Percentiles rank a stretch among this genome's conserved stretches.
Conservation (phyloP, 2,888 invertebrate genomes). For the Hypomecis punctinalis region DNA sequence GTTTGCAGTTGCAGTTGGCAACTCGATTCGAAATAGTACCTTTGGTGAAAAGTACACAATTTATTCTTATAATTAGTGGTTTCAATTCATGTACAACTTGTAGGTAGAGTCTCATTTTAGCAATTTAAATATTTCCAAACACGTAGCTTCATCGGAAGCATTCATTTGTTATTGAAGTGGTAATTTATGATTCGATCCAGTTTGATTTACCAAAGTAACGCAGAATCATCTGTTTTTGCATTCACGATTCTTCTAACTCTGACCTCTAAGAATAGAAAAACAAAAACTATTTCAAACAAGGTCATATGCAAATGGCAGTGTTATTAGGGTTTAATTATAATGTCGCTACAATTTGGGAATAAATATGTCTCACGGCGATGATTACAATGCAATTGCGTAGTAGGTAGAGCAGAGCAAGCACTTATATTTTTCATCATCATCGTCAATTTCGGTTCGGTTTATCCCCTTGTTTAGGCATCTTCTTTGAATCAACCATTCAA, state of each 20-base stretch:
- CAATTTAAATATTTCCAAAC: neutral
- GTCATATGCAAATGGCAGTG: constrained; percentile 17
- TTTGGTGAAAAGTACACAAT: too few species aligned
- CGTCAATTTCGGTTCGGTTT: too few species aligned
- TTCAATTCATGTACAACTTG: too few species aligned
- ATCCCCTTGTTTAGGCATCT: too few species aligned
- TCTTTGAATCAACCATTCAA: too few species aligned
- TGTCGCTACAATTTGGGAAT: constrained; percentile 10
- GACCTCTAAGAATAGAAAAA: constrained; percentile 14
- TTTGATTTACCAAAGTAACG: neutral
- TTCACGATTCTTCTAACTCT: constrained; percentile 1
- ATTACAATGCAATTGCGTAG: constrained; percentile 5
- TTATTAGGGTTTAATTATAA: constrained; percentile 14
- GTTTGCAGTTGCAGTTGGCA: too few species aligned
- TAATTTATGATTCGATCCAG: constrained; percentile 3
- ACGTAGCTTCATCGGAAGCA: neutral
- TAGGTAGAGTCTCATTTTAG: too few species aligned
- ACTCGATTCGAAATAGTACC: too few species aligned
- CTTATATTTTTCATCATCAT: too few species aligned
- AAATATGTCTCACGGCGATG: constrained; percentile 3
- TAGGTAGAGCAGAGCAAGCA: too few species aligned
- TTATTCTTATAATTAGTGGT: too few species aligned
- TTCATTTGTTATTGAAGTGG: neutral
- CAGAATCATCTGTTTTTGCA: neutral
- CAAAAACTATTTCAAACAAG: constrained; percentile 20